Evolutionary conservation across 2,888 invertebrate species (phyloP), one percentile per base, ranked within the genome.

Genomic region (Patella depressa): DNA sequence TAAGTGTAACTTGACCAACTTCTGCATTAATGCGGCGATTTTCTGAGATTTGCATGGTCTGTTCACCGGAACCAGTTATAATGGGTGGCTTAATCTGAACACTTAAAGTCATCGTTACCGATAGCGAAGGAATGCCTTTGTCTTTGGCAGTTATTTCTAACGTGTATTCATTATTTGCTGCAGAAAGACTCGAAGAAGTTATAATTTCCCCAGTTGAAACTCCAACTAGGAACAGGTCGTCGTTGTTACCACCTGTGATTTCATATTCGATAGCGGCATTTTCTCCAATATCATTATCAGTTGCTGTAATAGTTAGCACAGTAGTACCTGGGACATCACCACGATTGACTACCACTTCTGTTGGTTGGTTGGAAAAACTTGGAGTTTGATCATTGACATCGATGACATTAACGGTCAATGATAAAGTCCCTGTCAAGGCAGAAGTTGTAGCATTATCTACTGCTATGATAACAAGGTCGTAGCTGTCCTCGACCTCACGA

Each of bases 321-420:
- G 80, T 71, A 0, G 77, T 69, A 15, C 78, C 74, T 15, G 80
- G 80, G 5, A 80, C 75, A 5, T 77, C 73, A 53, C 80, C 76
- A 76, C 88, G 86, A 15, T 80, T 75, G 0, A 88, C 75, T 24
- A 77, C 74, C n/a, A 80, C 71, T 14, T 81, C 81, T 19, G 82
- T 82, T 0, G 79, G 65, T 2, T 81, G 29, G 24, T 77, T 72
- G 19, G 71, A 54, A 69, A 88, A 83, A 5, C 71, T 72, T 29
- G 88, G 85, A 14, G 80, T 65, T 71, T 83, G 79, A 73, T 88
- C 86, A 78, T 86, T 85, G 45, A 84, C 81, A 57, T 85, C 84
- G 24, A 78, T 80, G 12, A 85, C 77, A 45, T 76, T 71, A n/a
- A 88, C 82, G 9, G 77, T 78, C 4, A 88, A 82, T n/a, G 83